Conservation (phyloP, 2,888 invertebrate species). For the Perdita meconis region DNA sequence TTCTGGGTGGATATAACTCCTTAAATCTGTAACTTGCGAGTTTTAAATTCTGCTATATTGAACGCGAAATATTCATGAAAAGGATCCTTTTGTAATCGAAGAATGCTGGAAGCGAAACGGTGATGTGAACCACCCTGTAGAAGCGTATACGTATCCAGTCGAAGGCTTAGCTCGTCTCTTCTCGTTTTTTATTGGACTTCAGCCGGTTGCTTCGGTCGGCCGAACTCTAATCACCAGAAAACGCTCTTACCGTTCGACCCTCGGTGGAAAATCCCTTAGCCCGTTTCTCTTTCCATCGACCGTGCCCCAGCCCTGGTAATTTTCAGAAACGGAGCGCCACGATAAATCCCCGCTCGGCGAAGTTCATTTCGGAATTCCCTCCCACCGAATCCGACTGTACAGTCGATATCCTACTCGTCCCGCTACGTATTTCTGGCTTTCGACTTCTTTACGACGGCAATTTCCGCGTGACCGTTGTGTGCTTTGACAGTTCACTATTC, state of each 20-base stretch:
- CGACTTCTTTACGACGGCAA: not conserved
- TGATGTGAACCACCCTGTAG: constrained; percentile 9
- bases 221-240: constrained; percentile 74
- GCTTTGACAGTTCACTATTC: too few species aligned
- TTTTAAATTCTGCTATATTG: too few species aligned
- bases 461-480: not conserved
- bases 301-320: constrained; percentile 34
- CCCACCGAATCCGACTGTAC: constrained; percentile 14
- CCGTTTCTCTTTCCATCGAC: constrained; percentile 51
- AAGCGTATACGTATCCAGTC: constrained; percentile 17
- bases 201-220: constrained; percentile 58
- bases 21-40: too few species aligned
- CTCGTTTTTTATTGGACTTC: constrained; percentile 59
- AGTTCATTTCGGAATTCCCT: constrained; percentile 34
- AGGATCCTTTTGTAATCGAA: too few species aligned
- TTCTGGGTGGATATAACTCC: too few species aligned
- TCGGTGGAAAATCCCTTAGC: constrained; percentile 46
- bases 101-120: too few species aligned
- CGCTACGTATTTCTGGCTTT: not conserved
- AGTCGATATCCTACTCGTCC: constrained; percentile 12
- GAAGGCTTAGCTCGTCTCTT: constrained; percentile 23
- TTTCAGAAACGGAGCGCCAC: constrained; percentile 41
- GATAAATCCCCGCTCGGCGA: constrained; percentile 43
- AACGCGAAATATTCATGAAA: too few species aligned
- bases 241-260: constrained; percentile 59